Evolutionary conservation across 1,140 invertebrate genomes (phyloP).

Genomic region (Ips nitidus): DNA sequence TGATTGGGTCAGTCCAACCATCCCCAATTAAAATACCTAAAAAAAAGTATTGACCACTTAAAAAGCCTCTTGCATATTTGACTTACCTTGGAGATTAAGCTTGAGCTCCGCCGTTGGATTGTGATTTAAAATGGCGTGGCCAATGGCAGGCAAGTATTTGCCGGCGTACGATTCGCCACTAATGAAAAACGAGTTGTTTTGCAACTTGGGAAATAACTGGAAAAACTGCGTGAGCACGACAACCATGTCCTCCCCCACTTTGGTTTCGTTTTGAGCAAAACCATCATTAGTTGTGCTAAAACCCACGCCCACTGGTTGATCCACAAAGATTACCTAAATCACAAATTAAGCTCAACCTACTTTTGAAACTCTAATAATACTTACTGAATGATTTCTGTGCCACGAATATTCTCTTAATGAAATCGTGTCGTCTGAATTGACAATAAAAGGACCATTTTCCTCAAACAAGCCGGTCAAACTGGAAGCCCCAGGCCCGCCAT

Average conservation of each 20-base stretch:
- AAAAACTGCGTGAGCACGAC: constrained; percentile 70
- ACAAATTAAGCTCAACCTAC: background rate
- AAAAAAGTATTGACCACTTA: background rate
- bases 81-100: constrained; percentile 66
- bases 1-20: constrained; percentile 20
- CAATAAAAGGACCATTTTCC: constrained; percentile 65
- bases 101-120: constrained; percentile 60
- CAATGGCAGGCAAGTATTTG: constrained; percentile 76
- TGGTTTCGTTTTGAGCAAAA: constrained; percentile 64
- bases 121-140: constrained; percentile 70
- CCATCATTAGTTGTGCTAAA: constrained; percentile 73
- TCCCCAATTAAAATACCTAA: constrained; percentile 14
- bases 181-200: constrained; percentile 69
- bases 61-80: background rate
- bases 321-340: constrained; percentile 70
- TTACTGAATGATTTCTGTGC: constrained; percentile 62
- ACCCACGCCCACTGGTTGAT: constrained; percentile 82
- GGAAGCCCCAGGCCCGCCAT: constrained; percentile 71
- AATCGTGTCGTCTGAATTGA: constrained; percentile 52
- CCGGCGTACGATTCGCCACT: constrained; percentile 86
- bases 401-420: constrained; percentile 59
- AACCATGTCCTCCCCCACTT: constrained; percentile 67
- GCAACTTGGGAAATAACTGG: constrained; percentile 68
- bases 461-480: constrained; percentile 72
- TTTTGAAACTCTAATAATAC: background rate